Evolutionary conservation across 2,113 vertebrate genomes (phyloP), one percentile per base, ranked within the genome.

Genomic region (Leptocoma aspasia): DNA sequence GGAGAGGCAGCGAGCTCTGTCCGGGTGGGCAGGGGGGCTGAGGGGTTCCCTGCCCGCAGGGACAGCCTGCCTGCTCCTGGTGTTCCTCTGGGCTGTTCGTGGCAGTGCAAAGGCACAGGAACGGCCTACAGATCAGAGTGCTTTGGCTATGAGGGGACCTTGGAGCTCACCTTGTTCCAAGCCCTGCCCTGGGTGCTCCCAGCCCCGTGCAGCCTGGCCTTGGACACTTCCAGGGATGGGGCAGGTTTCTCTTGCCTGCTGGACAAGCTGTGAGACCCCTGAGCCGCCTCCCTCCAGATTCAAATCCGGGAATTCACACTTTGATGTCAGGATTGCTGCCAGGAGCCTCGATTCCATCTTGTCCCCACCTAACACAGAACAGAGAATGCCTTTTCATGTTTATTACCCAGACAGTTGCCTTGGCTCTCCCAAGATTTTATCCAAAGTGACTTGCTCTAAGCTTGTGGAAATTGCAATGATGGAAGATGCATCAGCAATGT

Each of bases 401-500:
- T 70, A 57, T 95, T 94, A 90, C 90, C 94, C 96, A 91, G 90
- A 63, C 94, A 60, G 30, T 70, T 82, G 91, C 95, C 97, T 92
- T 47, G 68, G 89, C 56, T 23, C 88, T 97, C 95, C 97, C 87
- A 75, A 85, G 96, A 80, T 95, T 96, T 97, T 97, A 97, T 95
- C 97, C 78, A 45, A 86, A 69, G 90, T 97, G 97, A 95, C 97
- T 97, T 92, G 42, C 96, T 92, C 96, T 96, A 96, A 93, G 97
- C 97, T 90, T 95, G 95, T 96, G 88, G 93, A 97, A 97, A 96
- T 82, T 90, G 96, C 87, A 47, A 37, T 44, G 97, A 91, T 97
- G 97, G 97, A 97, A 96, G 95, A 89, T 95, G 93, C 91, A 92
- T 97, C 97, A 97, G 96, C 95, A 93, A 81, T 96, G 98, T 95